Conservation (phyloP, 2,113 vertebrate species). For the Nerophis ophidion region DNA sequence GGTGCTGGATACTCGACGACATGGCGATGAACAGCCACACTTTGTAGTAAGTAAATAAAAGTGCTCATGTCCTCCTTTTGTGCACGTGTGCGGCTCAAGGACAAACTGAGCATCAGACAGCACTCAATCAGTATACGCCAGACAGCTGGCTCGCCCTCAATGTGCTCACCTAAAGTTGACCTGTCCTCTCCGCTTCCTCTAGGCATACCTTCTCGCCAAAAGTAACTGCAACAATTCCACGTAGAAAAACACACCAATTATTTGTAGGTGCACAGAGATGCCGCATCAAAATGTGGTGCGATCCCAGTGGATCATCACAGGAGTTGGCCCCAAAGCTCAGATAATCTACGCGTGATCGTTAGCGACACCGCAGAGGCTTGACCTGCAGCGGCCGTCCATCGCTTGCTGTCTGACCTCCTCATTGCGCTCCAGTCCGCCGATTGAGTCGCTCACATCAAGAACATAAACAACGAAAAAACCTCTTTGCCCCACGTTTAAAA, state of each 20-base stretch:
- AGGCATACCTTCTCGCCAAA: not conserved
- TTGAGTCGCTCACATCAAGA: conserved; percentile 7
- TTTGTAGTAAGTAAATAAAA: not conserved
- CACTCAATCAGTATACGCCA: conserved; percentile 27
- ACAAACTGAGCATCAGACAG: conserved; percentile 24
- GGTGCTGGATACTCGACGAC: too few relatives aligned
- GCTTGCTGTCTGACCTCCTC: conserved; percentile 23
- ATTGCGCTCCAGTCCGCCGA: not conserved
- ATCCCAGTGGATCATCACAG: conserved; percentile 39
- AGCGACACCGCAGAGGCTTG: conserved; percentile 20
- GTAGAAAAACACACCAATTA: not conserved
- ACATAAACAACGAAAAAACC: too few relatives aligned
- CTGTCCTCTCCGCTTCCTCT: not conserved
- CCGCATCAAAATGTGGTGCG: not conserved
- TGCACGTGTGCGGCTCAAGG: conserved; percentile 26
- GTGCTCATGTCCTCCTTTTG: not conserved
- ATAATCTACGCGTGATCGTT: conserved; percentile 52
- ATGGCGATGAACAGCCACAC: too few relatives aligned
- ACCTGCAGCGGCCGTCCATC: conserved; percentile 46
- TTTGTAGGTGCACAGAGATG: not conserved
- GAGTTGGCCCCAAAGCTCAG: conserved; percentile 42
- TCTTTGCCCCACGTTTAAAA: too few relatives aligned
- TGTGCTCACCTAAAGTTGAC: conserved; percentile 31
- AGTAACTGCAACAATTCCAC: not conserved
- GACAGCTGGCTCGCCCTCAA: conserved; percentile 12